Evolutionary conservation across 2,797 vertebrate genomes (phyloP).

Genomic region (Mormyrops boulengeri): DNA sequence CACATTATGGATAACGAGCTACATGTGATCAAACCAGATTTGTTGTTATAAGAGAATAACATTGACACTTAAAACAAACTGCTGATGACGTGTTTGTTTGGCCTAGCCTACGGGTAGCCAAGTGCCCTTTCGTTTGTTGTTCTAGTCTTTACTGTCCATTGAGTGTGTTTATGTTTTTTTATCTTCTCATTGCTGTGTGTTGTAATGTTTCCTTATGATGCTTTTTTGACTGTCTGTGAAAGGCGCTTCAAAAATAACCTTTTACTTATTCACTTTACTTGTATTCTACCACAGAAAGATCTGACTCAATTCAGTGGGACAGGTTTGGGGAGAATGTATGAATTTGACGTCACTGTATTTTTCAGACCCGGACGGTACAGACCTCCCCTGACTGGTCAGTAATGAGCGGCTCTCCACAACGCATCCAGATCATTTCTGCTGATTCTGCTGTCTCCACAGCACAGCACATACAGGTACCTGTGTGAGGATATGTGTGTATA

Average conservation of each 20-base stretch:
- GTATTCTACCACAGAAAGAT: not conserved
- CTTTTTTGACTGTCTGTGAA: not conserved
- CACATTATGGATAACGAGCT: not conserved
- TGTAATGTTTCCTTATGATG: not conserved
- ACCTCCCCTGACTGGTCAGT: constrained; percentile 73
- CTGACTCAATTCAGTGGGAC: not conserved
- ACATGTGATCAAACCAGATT: not conserved
- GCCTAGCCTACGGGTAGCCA: not conserved
- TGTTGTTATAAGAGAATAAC: not conserved
- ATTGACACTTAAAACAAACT: not conserved
- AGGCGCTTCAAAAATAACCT: not conserved
- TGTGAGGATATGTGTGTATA: not conserved
- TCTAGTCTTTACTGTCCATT: not conserved
- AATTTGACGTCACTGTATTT: constrained; percentile 25
- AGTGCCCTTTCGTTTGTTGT: not conserved
- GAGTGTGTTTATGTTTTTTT: not conserved
- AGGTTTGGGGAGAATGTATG: not conserved
- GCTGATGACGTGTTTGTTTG: not conserved
- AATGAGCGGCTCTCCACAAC: constrained; percentile 88
- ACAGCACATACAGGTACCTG: constrained; percentile 64
- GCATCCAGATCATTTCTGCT: constrained; percentile 87
- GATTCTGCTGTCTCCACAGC: constrained; percentile 77
- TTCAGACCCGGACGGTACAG: constrained; percentile 62
- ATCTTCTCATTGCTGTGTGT: not conserved
- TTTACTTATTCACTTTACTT: too few relatives aligned